Evolutionary conservation across 1,140 invertebrate genomes (phyloP).

Genomic region (Plutomurus gul): DNA sequence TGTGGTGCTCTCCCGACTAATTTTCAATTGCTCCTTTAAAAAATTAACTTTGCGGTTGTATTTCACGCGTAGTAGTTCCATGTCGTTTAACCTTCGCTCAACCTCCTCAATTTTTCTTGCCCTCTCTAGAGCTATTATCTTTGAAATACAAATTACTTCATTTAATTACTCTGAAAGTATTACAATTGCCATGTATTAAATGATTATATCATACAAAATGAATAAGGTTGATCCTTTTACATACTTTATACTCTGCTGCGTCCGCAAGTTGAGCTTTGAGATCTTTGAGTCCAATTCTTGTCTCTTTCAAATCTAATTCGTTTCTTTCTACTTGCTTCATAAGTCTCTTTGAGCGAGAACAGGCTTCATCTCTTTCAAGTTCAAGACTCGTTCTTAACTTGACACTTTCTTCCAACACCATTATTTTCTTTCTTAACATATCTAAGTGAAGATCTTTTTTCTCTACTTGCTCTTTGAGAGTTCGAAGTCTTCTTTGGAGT

Average conservation of each 20-base stretch:
- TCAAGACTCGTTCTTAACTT: constrained; percentile 51
- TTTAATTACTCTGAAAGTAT: background rate
- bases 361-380: constrained; percentile 52
- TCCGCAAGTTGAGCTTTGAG: constrained; percentile 77
- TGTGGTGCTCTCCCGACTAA: constrained; percentile 43
- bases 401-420: constrained; percentile 73
- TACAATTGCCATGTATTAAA: background rate
- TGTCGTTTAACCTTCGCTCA: constrained; percentile 73
- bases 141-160: constrained; percentile 6
- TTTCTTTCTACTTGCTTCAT: constrained; percentile 76
- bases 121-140: constrained; percentile 79
- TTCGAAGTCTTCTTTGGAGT: constrained; percentile 76
- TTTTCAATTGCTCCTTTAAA: constrained; percentile 67
- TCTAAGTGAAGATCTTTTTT: constrained; percentile 89
- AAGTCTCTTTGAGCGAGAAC: constrained; percentile 69
- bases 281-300: constrained; percentile 72
- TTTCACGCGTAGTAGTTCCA: constrained; percentile 70
- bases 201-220: background rate
- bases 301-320: constrained; percentile 72
- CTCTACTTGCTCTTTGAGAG: constrained; percentile 83
- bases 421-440: constrained; percentile 79
- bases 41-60: constrained; percentile 72
- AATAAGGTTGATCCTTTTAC: background rate
- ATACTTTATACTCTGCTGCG: constrained; percentile 79
- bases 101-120: constrained; percentile 81